Base-by-base conservation (phyloP, 1,140 invertebrate species). In the Rhizoglyphus robini region DNA sequence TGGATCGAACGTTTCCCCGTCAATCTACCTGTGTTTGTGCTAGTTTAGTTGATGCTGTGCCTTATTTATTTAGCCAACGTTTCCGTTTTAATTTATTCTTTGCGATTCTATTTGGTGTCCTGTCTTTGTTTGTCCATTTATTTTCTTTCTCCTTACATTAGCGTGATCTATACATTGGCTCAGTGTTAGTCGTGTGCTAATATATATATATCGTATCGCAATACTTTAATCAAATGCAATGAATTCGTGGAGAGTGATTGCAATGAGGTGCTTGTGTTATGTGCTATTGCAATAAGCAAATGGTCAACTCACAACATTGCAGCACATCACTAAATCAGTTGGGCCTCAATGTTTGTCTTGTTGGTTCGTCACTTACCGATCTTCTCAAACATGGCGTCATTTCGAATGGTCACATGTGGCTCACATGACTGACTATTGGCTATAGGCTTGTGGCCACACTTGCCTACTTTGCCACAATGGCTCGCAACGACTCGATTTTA, bases 111-210 rank as follows among this genome's bases (percentile, higher is more conserved):
- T n/a, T n/a, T n/a, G n/a, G n/a, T n/a, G n/a, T 18, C 8, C 27
- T 29, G n/a, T 61, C 5, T 51, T 61, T n/a, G n/a, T n/a, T 61
- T 23, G 27, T 8, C 58, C 25, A 47, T 13, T 54, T 31, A 25
- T 61, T 58, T n/a, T 63, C 62, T 31, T 58, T 31, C 63, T 68
- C 65, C 29, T 32, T 61, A 8, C 18, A 27, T 54, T 32, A 54
- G 51, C 15, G 8, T 54, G 23, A 54, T 54, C 23, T 32, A 15
- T 23, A 32, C 23, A 54, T 32, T 54, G 51, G 51, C 15, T 32
- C 23, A 8, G 20, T 11, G 23, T 27, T 25, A 54, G 20, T 54
- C 8, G 15, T 25, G 51, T 32, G 8, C 51, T 32, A 20, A 20
- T 54, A 54, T 54, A 46, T 46, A 46, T 46, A 15, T 15, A 46